Evolutionary conservation across 2,113 vertebrate species (phyloP).

Genomic region (Pelobates fuscus): DNA sequence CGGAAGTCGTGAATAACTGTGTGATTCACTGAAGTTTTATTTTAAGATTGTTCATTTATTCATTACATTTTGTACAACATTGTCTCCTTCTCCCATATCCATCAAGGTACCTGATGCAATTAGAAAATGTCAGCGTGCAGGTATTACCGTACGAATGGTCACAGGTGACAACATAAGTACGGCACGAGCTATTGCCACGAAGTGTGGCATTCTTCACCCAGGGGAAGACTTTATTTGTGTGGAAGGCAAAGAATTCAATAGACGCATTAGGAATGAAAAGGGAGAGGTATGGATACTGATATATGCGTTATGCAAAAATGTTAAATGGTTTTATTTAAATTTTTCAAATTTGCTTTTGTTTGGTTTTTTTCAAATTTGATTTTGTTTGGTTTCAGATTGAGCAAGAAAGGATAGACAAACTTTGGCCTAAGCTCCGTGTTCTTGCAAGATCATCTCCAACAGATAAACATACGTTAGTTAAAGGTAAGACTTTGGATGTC

Average conservation of each 20-base stretch:
- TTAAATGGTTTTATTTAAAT: too few species aligned
- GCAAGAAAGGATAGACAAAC: slow-evolving; percentile 96
- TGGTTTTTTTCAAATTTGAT: neutral
- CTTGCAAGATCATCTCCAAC: slow-evolving; percentile 97
- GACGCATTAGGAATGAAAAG: slow-evolving; percentile 97
- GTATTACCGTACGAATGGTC: slow-evolving; percentile 98
- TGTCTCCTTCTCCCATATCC: neutral
- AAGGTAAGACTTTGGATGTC: slow-evolving; percentile 90
- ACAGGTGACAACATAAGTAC: slow-evolving; percentile 98
- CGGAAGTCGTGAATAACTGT: too few species aligned
- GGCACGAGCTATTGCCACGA: slow-evolving; percentile 92
- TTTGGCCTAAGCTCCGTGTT: slow-evolving; percentile 97
- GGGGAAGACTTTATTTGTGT: slow-evolving; percentile 95
- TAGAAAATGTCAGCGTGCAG: slow-evolving; percentile 92
- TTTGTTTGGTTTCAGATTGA: slow-evolving; percentile 80
- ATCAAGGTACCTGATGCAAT: slow-evolving; percentile 95
- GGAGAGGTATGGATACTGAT: slow-evolving; percentile 82
- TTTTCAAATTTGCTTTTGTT: too few species aligned
- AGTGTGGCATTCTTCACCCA: slow-evolving; percentile 91
- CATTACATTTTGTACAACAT: too few species aligned
- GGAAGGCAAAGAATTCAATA: slow-evolving; percentile 98
- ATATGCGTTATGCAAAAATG: neutral
- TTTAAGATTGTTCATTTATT: too few species aligned
- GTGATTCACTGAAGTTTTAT: too few species aligned
- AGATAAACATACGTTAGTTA: slow-evolving; percentile 97